A percentile compares a stretch with the other conserved stretches of the same genome.
These are phyloP conservation scores for Esperia sulphurella DNA, from an alignment of 2,888 invertebrate species.

Conservation along the genomic window DNA sequence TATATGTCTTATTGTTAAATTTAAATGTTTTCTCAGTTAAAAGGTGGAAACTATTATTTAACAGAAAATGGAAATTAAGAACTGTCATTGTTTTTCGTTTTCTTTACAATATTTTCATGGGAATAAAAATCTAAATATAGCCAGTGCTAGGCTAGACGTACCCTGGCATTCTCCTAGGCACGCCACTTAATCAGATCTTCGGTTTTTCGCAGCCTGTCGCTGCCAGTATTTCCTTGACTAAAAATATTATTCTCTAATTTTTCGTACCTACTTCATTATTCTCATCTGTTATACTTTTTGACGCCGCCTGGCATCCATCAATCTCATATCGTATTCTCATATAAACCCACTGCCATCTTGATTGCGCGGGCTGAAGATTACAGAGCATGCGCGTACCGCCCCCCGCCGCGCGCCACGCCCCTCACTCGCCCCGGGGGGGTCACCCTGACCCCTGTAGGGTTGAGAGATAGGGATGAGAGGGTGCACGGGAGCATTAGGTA, in stretches of 20 bases:
- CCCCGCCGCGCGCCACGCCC: constrained; percentile 49
- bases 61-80: too few relatives aligned
- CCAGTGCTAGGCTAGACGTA: too few relatives aligned
- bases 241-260: neutral
- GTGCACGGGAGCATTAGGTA: neutral
- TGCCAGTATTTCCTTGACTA: too few relatives aligned
- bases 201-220: too few relatives aligned
- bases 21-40: too few relatives aligned
- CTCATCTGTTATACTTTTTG: neutral
- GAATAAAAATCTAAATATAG: too few relatives aligned
- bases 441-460: constrained; percentile 24
- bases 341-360: constrained; percentile 52
- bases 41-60: too few relatives aligned
- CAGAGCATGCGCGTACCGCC: constrained; percentile 66
- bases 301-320: constrained; percentile 23
- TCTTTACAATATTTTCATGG: too few relatives aligned
- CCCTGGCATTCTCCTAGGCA: too few relatives aligned
- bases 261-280: neutral
- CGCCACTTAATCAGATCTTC: too few relatives aligned
- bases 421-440: constrained; percentile 42
- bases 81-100: too few relatives aligned
- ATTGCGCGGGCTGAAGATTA: constrained; percentile 38
- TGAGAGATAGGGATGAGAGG: constrained; percentile 28
- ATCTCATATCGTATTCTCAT: constrained; percentile 18
- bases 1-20: too few relatives aligned